A percentile compares a stretch with the other conserved stretches of the same genome.
Evolutionary conservation across 2,888 invertebrate species (phyloP).

Genomic region (Taenaris catops): DNA sequence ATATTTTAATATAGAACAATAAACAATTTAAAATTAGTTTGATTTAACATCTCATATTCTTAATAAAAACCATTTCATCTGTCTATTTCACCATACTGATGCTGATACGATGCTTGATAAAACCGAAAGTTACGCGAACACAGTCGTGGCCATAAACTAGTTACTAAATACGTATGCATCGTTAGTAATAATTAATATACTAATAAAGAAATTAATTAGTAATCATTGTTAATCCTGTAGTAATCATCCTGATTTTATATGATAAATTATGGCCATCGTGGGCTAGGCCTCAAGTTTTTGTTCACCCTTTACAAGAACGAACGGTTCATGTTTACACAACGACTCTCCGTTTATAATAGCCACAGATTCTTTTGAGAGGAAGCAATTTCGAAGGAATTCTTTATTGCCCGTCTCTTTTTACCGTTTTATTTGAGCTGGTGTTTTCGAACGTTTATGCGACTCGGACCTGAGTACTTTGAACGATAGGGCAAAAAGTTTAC

Average conservation of each 20-base stretch:
- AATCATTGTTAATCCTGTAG: background rate
- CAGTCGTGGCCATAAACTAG: too few species aligned
- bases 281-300: background rate
- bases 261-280: background rate
- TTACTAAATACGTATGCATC: too few species aligned
- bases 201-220: background rate
- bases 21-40: too few species aligned
- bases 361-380: too few species aligned
- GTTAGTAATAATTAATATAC: too few species aligned
- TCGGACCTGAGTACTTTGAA: constrained; percentile 5
- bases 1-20: too few species aligned
- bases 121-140: too few species aligned
- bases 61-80: too few species aligned
- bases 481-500: background rate
- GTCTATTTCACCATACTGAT: too few species aligned
- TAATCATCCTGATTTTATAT: background rate
- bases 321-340: constrained; percentile 28
- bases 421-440: constrained; percentile 5
- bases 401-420: constrained; percentile 4
- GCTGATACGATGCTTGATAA: too few species aligned
- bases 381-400: constrained; percentile 21
- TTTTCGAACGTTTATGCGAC: constrained; percentile 3
- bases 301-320: constrained; percentile 6
- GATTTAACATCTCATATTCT: too few species aligned
- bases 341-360: too few species aligned